Conservation (phyloP, 1,140 invertebrate species). For the Acyrthosiphon pisum region DNA sequence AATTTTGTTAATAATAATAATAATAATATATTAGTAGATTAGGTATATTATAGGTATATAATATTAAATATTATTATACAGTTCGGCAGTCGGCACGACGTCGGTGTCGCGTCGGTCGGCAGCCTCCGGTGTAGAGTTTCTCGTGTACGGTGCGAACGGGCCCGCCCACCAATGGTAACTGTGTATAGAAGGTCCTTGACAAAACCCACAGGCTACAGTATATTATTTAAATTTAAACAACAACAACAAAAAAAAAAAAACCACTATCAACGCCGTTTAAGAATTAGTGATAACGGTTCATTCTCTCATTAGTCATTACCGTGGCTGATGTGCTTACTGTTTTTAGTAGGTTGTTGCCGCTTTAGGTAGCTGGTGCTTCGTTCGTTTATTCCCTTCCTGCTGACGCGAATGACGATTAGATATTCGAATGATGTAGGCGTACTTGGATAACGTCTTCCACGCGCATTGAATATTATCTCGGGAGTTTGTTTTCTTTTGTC, state of each 20-base stretch:
- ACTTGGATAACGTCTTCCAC: not conserved
- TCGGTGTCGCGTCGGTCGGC: not conserved
- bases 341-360: not conserved
- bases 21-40: not conserved
- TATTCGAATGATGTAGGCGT: constrained; percentile 6
- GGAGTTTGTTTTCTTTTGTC: not conserved
- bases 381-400: not conserved
- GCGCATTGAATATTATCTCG: not conserved
- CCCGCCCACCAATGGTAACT: not conserved
- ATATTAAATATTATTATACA: not conserved
- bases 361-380: not conserved
- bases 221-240: not conserved
- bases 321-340: not conserved
- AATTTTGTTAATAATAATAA: too few relatives aligned
- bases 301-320: not conserved
- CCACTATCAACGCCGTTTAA: not conserved
- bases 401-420: not conserved
- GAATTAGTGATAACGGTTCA: constrained; percentile 10
- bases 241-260: not conserved
- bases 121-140: not conserved
- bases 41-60: too few relatives aligned
- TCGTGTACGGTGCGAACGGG: not conserved
- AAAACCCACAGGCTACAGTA: not conserved
- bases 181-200: not conserved
- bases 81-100: not conserved